A percentile compares a stretch with the other conserved stretches of the same genome.
phyloP scores from a whole-genome alignment of 2,888 invertebrate species.

The Lingula anatina region DNA sequence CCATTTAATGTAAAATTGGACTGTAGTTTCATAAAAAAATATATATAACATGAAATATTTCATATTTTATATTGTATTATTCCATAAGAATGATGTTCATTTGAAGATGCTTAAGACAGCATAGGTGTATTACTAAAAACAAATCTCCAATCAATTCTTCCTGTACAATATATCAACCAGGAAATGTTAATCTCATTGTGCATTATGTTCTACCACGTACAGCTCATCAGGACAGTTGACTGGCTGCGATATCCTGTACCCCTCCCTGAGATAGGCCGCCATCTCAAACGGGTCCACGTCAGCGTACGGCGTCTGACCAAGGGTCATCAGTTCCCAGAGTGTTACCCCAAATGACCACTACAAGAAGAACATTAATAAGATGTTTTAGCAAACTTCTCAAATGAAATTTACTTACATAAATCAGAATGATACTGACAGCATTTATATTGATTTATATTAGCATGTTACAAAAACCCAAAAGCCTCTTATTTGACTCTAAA shows the following conservation, averaged over 20 bases:
- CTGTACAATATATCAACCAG: background rate
- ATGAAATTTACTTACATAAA: too few relatives aligned
- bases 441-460: too few relatives aligned
- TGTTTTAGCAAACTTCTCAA: too few relatives aligned
- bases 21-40: too few relatives aligned
- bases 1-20: too few relatives aligned
- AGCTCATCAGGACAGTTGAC: conserved; percentile 97
- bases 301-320: conserved; percentile 90
- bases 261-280: conserved; percentile 83
- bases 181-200: background rate
- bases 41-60: too few relatives aligned
- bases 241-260: conserved; percentile 90
- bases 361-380: too few relatives aligned
- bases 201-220: conserved; percentile 59
- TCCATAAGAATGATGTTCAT: too few relatives aligned
- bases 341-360: conserved; percentile 93
- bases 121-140: background rate
- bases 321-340: conserved; percentile 92
- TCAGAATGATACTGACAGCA: too few relatives aligned
- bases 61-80: too few relatives aligned
- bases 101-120: background rate
- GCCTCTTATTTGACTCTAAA: too few relatives aligned
- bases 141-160: background rate
- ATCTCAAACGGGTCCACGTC: conserved; percentile 98
- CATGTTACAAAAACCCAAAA: too few relatives aligned